Evolutionary conservation across 2,797 vertebrate genomes (phyloP).

Genomic region (Pangasius krempfi): DNA sequence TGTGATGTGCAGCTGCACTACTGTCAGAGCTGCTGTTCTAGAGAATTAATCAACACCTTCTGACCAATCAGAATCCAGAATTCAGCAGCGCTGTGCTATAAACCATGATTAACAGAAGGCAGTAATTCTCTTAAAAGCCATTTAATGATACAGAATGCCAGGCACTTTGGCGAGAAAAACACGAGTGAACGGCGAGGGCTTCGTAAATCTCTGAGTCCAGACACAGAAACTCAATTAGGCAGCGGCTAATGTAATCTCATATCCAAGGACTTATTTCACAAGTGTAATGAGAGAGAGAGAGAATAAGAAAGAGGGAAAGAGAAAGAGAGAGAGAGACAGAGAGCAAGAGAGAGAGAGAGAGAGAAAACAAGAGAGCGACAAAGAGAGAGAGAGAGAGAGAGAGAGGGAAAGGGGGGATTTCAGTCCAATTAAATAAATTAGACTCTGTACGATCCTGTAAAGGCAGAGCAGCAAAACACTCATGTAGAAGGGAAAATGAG

Average conservation of each 20-base stretch:
- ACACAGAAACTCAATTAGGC: constrained; percentile 46
- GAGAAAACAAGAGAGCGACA: neutral
- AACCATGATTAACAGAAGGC: constrained; percentile 36
- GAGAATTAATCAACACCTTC: neutral
- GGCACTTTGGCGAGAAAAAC: neutral
- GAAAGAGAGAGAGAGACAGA: no score
- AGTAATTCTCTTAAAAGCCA: constrained; percentile 46
- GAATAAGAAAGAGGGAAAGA: neutral
- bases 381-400: neutral
- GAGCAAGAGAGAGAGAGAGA: neutral
- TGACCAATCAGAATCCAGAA: constrained; percentile 5
- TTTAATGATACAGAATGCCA: constrained; percentile 43
- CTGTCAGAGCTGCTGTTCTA: neutral
- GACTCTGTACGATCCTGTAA: neutral
- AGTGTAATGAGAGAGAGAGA: constrained; percentile 26
- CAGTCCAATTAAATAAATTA: neutral
- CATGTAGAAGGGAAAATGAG: neutral
- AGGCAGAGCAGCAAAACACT: neutral
- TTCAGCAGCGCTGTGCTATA: neutral
- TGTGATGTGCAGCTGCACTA: neutral
- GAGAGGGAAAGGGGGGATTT: neutral
- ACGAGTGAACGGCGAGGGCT: constrained; percentile 13
- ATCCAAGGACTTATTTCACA: constrained; percentile 40
- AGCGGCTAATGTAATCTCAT: constrained; percentile 49
- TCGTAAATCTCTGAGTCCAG: constrained; percentile 46